A percentile compares a stretch with the other conserved stretches of the same genome.
phyloP scores from a whole-genome alignment of 2,797 vertebrate genomes.

The Gambusia yucatana region DNA sequence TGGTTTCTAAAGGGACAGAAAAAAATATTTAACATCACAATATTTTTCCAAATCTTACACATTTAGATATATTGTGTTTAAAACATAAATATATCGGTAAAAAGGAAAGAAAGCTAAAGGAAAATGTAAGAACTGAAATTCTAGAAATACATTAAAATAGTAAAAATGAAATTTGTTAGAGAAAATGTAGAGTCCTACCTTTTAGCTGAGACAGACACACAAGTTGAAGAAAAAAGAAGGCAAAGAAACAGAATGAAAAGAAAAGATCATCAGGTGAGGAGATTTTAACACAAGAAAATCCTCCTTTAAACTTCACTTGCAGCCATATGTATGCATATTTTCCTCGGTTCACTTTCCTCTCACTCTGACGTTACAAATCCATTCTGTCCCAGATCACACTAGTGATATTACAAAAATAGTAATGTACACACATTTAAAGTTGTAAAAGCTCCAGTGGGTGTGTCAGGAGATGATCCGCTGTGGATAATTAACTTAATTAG shows the following conservation, averaged over 20 bases:
- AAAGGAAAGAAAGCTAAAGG: background rate
- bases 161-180: slow-evolving; percentile 41
- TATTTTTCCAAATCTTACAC: background rate
- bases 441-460: background rate
- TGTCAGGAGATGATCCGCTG: background rate
- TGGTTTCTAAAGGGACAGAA: slow-evolving; percentile 86
- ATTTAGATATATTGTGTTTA: background rate
- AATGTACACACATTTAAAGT: background rate
- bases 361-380: background rate
- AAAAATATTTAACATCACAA: slow-evolving; percentile 13
- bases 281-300: slow-evolving; percentile 12
- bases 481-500: background rate
- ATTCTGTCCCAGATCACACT: background rate
- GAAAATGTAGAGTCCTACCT: slow-evolving; percentile 86
- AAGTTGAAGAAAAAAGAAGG: slow-evolving; percentile 77
- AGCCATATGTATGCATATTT: background rate
- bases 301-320: background rate
- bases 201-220: slow-evolving; percentile 87
- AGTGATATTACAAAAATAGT: background rate
- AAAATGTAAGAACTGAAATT: background rate
- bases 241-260: slow-evolving; percentile 58
- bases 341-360: background rate
- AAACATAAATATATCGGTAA: background rate
- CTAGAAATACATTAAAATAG: slow-evolving; percentile 9
- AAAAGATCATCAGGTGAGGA: slow-evolving; percentile 53